A percentile compares a stretch with the other conserved stretches of the same genome.
These are phyloP conservation scores for Semnornis frantzii DNA, from an alignment of 2,113 vertebrate genomes.

Conservation along the genomic window DNA sequence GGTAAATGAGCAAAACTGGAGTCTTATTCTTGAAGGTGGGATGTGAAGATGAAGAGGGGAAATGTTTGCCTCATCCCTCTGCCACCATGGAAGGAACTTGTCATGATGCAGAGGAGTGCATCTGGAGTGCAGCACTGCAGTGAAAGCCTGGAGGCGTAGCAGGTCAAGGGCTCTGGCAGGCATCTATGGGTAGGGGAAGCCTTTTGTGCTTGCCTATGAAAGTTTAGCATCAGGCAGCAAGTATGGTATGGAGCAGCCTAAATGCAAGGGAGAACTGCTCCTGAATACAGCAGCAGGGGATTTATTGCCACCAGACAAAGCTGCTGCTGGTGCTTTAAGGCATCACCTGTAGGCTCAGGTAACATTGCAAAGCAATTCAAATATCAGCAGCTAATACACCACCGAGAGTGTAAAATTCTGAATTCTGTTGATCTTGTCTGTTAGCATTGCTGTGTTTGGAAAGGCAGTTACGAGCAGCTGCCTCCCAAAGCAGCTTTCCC, in stretches of 20 bases:
- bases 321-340: background rate
- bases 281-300: background rate
- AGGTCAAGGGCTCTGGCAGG: background rate
- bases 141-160: background rate
- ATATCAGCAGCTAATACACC: background rate
- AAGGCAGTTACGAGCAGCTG: background rate
- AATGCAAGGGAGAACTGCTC: background rate
- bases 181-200: background rate
- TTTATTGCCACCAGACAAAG: slow-evolving; percentile 7
- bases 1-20: background rate
- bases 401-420: background rate
- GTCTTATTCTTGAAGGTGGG: background rate
- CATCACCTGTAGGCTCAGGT: background rate
- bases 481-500: background rate
- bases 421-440: background rate
- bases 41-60: background rate
- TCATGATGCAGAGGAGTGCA: background rate
- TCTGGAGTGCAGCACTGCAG: background rate
- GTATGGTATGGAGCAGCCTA: background rate
- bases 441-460: background rate
- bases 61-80: background rate
- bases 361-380: background rate
- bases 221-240: rapidly evolving
- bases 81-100: background rate
- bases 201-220: background rate